Evolutionary conservation across 2,888 invertebrate genomes (phyloP).

Genomic region (Sialis lutaria): DNA sequence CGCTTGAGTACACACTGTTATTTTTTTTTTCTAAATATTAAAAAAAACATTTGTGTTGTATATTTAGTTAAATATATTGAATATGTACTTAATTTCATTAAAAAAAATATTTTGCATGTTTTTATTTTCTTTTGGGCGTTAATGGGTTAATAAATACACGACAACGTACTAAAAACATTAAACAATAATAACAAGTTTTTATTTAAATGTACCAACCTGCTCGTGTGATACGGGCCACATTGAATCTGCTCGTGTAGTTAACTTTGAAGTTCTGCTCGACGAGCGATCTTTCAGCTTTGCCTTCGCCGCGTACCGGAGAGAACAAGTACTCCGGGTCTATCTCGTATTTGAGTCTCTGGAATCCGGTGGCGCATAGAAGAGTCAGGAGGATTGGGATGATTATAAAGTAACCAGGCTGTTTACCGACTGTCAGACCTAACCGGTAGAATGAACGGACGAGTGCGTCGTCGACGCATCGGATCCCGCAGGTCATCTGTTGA

Average conservation of each 20-base stretch:
- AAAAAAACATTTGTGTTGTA: too few relatives aligned
- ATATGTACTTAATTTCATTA: too few relatives aligned
- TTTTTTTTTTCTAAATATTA: too few relatives aligned
- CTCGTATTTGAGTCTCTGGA: constrained; percentile 71
- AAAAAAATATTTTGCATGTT: too few relatives aligned
- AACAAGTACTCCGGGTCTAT: constrained; percentile 89
- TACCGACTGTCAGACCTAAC: constrained; percentile 61
- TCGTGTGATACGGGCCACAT: constrained; percentile 72
- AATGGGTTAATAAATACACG: too few relatives aligned
- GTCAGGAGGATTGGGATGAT: constrained; percentile 71
- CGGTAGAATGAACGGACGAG: constrained; percentile 68
- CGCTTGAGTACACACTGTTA: too few relatives aligned
- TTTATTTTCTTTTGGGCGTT: too few relatives aligned
- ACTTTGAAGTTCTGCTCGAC: constrained; percentile 76
- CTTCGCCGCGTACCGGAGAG: constrained; percentile 74
- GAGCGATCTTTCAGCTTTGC: constrained; percentile 61
- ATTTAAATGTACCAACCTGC: constrained; percentile 41
- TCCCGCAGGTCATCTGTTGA: constrained; percentile 49
- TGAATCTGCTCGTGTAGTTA: constrained; percentile 72
- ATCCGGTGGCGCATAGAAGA: constrained; percentile 69
- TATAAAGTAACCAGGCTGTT: constrained; percentile 74
- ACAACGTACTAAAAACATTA: not conserved
- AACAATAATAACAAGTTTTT: not conserved
- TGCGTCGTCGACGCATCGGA: constrained; percentile 56
- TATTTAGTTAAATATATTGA: too few relatives aligned